Percentiles rank a stretch among this genome's conserved stretches.
These are phyloP conservation scores for Lycaena phlaeas DNA, from an alignment of 2,888 invertebrate species.

Conservation along the genomic window DNA sequence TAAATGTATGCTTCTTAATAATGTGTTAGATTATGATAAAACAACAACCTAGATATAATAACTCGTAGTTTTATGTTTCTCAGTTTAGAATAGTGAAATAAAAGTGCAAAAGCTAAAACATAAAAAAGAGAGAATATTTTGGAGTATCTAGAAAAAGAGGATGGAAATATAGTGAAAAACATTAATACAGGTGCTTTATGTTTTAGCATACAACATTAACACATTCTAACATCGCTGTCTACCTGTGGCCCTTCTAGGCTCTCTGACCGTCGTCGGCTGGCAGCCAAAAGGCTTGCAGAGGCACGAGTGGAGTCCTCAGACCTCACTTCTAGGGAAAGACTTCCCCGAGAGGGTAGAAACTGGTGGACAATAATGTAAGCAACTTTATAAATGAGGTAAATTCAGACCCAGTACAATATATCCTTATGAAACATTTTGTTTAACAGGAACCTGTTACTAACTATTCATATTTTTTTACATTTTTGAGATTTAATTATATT, in stretches of 20 bases:
- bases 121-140: neutral
- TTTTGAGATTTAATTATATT: too few relatives aligned
- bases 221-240: constrained; percentile 35
- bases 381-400: too few relatives aligned
- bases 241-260: constrained; percentile 75
- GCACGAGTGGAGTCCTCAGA: constrained; percentile 58
- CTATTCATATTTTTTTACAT: too few relatives aligned
- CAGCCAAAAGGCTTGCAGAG: constrained; percentile 57
- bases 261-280: constrained; percentile 69
- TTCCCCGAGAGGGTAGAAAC: constrained; percentile 74
- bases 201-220: constrained; percentile 20
- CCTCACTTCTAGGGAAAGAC: constrained; percentile 75
- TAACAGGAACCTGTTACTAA: too few relatives aligned
- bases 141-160: too few relatives aligned
- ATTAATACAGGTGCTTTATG: neutral
- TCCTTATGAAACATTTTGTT: too few relatives aligned
- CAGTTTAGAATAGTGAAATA: too few relatives aligned
- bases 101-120: constrained; percentile 4
- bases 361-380: constrained; percentile 30
- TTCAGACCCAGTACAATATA: too few relatives aligned
- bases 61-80: too few relatives aligned
- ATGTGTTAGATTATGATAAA: too few relatives aligned
- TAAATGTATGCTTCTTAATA: too few relatives aligned
- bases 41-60: too few relatives aligned
- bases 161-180: neutral